These are phyloP conservation scores for Xestia sexstrigata DNA, from an alignment of 2,888 invertebrate genomes.

Conservation along the genomic window DNA sequence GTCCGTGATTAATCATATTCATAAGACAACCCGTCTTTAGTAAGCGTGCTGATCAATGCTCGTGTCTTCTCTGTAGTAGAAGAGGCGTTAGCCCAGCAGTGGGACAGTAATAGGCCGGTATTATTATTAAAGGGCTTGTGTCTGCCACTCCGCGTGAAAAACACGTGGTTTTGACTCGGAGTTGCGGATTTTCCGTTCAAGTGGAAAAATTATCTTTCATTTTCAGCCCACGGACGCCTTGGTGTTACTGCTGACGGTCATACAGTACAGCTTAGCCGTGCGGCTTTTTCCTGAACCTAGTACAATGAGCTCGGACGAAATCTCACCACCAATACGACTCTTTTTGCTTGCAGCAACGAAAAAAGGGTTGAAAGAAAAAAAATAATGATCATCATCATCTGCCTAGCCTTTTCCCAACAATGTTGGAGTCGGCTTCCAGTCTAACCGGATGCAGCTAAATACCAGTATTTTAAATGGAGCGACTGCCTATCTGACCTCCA, in stretches of 20 bases:
- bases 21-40: neutral
- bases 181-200: neutral
- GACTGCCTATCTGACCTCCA: too few relatives aligned
- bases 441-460: too few relatives aligned
- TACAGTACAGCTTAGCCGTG: neutral
- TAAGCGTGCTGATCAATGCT: neutral
- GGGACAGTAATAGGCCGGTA: neutral
- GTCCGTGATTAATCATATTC: too few relatives aligned
- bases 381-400: too few relatives aligned
- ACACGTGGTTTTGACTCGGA: neutral
- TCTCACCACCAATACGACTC: too few relatives aligned
- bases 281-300: neutral
- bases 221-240: neutral
- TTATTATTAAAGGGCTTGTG: neutral
- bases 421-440: too few relatives aligned
- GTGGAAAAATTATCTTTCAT: neutral
- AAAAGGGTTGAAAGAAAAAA: too few relatives aligned
- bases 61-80: neutral
- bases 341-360: too few relatives aligned
- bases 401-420: too few relatives aligned
- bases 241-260: neutral
- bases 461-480: too few relatives aligned
- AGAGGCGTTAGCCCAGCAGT: neutral
- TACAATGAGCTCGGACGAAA: too few relatives aligned
- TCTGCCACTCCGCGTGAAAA: too few relatives aligned